These are phyloP conservation scores for Tetragnatha versicolor DNA, from an alignment of 1,140 invertebrate species.

Conservation along the genomic window DNA sequence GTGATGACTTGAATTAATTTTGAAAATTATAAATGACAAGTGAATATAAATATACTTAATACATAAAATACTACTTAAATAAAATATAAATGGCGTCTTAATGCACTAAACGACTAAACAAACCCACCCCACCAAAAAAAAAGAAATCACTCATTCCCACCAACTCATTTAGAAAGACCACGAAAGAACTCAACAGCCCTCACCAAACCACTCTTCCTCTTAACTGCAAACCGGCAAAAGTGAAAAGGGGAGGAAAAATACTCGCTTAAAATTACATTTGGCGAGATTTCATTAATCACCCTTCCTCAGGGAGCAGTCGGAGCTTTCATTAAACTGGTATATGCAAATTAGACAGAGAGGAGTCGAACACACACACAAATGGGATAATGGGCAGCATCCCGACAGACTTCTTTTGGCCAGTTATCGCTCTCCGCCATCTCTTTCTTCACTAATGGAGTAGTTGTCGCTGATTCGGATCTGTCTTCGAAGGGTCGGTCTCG, in stretches of 20 bases:
- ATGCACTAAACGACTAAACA: too few relatives aligned
- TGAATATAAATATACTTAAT: too few relatives aligned
- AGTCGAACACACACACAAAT: slow-evolving; percentile 23
- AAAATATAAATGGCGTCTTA: too few relatives aligned
- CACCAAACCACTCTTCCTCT: background rate
- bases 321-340: slow-evolving; percentile 45
- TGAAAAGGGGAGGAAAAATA: slow-evolving; percentile 38
- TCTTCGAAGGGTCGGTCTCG: background rate
- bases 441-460: background rate
- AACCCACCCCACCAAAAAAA: too few relatives aligned
- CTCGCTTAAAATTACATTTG: slow-evolving; percentile 50
- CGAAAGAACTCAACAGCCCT: background rate
- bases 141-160: too few relatives aligned
- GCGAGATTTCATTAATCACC: slow-evolving; percentile 50
- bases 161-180: too few relatives aligned
- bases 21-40: too few relatives aligned
- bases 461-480: background rate
- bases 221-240: slow-evolving; percentile 2
- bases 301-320: slow-evolving; percentile 17
- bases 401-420: slow-evolving; percentile 10
- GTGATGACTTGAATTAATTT: too few relatives aligned
- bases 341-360: slow-evolving; percentile 39
- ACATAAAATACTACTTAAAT: too few relatives aligned
- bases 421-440: background rate
- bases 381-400: slow-evolving; percentile 41